Evolutionary conservation across 2,888 invertebrate species (phyloP), one percentile per base, ranked within the genome.

Genomic region (Eupithecia vulgata): DNA sequence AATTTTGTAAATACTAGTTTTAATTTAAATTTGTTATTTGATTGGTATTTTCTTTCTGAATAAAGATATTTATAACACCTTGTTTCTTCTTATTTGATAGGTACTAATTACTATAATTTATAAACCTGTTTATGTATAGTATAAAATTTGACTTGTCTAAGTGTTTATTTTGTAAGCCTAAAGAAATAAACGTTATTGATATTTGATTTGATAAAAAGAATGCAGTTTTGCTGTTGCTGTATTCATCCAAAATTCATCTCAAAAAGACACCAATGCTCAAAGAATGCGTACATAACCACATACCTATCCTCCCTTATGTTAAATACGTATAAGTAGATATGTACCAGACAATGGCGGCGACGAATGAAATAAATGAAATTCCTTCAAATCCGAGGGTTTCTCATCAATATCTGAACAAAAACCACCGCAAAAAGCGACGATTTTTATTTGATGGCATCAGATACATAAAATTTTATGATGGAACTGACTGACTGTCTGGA

Each of bases 361-460:
- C 81, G 82, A 83, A 82, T 85, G 85, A 70, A 73, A 76, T 83
- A 82, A 80, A 80, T 80, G 87, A 89, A 91, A 93, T 93, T 90
- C 90, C 89, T 88, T 90, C 91, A 91, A 90, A 89, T 85, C 84
- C 87, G 86, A 86, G 61, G 34, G 67, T 71, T 85, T 81, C 89
- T 88, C 92, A 92, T 93, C 93, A 91, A 92, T 92, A 92, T 90
- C 86, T 88, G 84, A 82, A 85, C 90, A 93, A 94, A 93, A 94
- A 93, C 87, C 82, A 48, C 73, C 79, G 85, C 92, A 93, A 94
- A 94, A 94, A 93, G 85, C 85, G 48, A 67, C 85, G 90, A 93
- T 93, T 94, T 92, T 94, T 94, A 91, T 94, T 93, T 92, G 91
- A 93, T 88, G 90, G 93, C 93, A 92, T 94, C 91, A 42, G 40